Evolutionary conservation across 2,113 vertebrate species (phyloP).

Genomic region (Tachysurus fulvidraco): DNA sequence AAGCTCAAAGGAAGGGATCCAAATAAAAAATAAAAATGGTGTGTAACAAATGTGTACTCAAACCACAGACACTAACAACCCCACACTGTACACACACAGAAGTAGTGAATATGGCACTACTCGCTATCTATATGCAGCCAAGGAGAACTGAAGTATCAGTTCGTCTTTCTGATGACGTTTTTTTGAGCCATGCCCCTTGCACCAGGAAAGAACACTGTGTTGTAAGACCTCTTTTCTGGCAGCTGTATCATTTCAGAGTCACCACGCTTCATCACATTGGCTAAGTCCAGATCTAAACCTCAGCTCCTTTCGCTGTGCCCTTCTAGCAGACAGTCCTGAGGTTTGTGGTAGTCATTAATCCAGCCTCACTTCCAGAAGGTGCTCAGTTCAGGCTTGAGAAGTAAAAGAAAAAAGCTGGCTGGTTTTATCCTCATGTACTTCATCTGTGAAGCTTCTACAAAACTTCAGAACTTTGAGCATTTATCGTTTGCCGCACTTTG

Average conservation of each 20-base stretch:
- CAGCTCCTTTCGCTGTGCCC: background rate
- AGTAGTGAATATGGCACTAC: background rate
- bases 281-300: background rate
- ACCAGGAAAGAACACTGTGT: constrained; percentile 35
- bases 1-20: background rate
- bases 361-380: constrained; percentile 3
- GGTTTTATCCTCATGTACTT: background rate
- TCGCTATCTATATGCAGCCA: constrained; percentile 11
- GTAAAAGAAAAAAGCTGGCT: background rate
- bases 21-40: background rate
- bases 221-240: background rate
- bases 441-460: background rate
- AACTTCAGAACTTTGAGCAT: background rate
- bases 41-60: background rate
- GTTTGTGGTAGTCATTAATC: background rate
- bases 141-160: background rate
- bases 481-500: background rate
- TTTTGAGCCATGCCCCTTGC: background rate
- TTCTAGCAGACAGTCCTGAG: background rate
- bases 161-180: constrained; percentile 6
- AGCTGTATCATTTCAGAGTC: constrained; percentile 1
- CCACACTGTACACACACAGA: constrained; percentile 1
- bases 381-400: background rate
- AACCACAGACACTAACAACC: background rate
- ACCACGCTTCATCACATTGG: background rate